Conservation (phyloP, 2,888 invertebrate species). For the Cheilosia urbana region DNA sequence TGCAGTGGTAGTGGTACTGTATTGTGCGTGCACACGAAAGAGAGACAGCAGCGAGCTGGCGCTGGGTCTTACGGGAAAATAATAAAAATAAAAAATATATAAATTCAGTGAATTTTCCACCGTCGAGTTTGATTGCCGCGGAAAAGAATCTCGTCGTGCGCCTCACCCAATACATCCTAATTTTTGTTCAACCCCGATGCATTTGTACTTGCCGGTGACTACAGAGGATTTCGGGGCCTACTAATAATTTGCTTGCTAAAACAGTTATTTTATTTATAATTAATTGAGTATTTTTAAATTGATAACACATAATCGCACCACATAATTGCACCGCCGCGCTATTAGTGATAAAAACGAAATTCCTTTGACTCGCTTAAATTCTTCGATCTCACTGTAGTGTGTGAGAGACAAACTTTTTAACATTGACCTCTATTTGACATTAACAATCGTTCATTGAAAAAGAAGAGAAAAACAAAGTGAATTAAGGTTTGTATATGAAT, state of each 20-base stretch:
- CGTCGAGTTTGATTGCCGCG: slow-evolving; percentile 51
- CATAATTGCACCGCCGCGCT: slow-evolving; percentile 32
- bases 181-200: slow-evolving; percentile 18
- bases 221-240: slow-evolving; percentile 15
- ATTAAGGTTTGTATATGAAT: slow-evolving; percentile 65
- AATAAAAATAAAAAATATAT: slow-evolving; percentile 46
- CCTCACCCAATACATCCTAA: slow-evolving; percentile 37
- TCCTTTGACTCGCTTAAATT: slow-evolving; percentile 31
- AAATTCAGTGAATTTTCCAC: slow-evolving; percentile 44
- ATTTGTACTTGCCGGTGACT: slow-evolving; percentile 23
- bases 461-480: slow-evolving; percentile 56
- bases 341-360: slow-evolving; percentile 39
- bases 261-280: slow-evolving; percentile 12
- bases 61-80: slow-evolving; percentile 31
- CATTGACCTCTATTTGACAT: slow-evolving; percentile 84
- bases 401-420: slow-evolving; percentile 67
- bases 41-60: neutral
- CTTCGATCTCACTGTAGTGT: slow-evolving; percentile 64
- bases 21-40: slow-evolving; percentile 22
- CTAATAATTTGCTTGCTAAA: slow-evolving; percentile 1
- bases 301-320: slow-evolving; percentile 50
- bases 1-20: slow-evolving; percentile 29
- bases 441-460: slow-evolving; percentile 70
- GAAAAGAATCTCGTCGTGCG: slow-evolving; percentile 47
- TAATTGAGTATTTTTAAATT: slow-evolving; percentile 13